Percentiles rank a stretch among this genome's conserved stretches.
These are phyloP conservation scores for Dolichopus griseipennis DNA, from an alignment of 2,888 invertebrate species.

Conservation along the genomic window DNA sequence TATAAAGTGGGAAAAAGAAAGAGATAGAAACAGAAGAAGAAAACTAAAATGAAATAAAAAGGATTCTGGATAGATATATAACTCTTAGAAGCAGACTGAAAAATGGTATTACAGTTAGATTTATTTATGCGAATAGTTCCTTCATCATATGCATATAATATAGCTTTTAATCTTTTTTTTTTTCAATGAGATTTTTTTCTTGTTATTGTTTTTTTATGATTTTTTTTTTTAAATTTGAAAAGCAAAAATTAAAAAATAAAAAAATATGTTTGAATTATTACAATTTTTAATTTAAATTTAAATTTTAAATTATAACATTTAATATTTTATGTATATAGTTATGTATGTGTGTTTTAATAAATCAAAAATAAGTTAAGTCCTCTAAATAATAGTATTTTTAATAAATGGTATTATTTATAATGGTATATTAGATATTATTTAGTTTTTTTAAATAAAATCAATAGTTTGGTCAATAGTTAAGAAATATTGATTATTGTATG, in stretches of 20 bases:
- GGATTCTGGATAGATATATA: conserved; percentile 1
- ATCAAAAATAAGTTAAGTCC: no score
- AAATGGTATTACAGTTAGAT: conserved; percentile 4
- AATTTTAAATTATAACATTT: not conserved
- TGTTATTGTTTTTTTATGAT: not conserved
- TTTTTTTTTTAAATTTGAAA: not conserved
- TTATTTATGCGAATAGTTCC: conserved; percentile 1
- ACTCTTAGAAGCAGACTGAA: not conserved
- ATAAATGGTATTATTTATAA: no score
- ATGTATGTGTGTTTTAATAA: no score
- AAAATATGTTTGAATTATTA: not conserved
- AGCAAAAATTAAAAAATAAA: not conserved
- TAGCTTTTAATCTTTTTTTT: not conserved
- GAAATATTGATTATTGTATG: no score
- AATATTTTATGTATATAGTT: no score
- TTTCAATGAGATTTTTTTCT: not conserved
- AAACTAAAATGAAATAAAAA: not conserved
- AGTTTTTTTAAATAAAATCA: no score
- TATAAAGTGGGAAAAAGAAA: no score
- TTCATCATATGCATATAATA: not conserved
- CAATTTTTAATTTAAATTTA: not conserved
- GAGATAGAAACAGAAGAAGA: not conserved
- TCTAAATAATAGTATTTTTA: no score
- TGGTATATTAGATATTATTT: no score
- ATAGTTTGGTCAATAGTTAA: no score